Evolutionary conservation across 1,140 invertebrate genomes (phyloP).

Genomic region (Pseudomyrmex gracilis): DNA sequence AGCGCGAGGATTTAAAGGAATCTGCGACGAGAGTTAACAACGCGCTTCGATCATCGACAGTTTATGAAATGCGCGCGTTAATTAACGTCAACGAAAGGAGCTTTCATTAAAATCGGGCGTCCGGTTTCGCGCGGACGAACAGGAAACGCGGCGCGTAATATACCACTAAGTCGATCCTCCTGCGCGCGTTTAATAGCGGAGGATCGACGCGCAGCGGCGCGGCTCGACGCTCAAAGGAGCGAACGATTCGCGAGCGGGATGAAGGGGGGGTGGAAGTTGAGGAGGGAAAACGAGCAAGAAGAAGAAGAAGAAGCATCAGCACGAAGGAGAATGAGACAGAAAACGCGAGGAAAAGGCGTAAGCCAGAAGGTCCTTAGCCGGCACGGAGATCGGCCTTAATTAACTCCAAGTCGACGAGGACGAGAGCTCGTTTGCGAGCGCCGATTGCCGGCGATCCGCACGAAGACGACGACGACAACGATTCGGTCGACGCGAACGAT

Average conservation of each 20-base stretch:
- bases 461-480: conserved; percentile 48
- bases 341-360: conserved; percentile 71
- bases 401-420: conserved; percentile 81
- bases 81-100: conserved; percentile 29
- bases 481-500: conserved; percentile 47
- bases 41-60: conserved; percentile 6
- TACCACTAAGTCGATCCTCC: conserved; percentile 43
- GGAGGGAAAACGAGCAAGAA: conserved; percentile 29
- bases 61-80: conserved; percentile 25
- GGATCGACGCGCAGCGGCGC: conserved; percentile 44
- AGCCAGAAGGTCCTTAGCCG: conserved; percentile 82
- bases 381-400: conserved; percentile 84
- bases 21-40: background rate
- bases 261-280: conserved; percentile 8
- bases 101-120: conserved; percentile 31
- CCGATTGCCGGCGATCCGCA: conserved; percentile 60
- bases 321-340: conserved; percentile 42
- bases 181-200: conserved; percentile 56
- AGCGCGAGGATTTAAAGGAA: background rate
- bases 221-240: conserved; percentile 44
- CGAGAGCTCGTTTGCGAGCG: conserved; percentile 80
- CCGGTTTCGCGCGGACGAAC: conserved; percentile 25
- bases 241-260: conserved; percentile 46
- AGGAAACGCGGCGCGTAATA: conserved; percentile 39
- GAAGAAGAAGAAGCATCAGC: conserved; percentile 36